Evolutionary conservation across 2,888 invertebrate species (phyloP).

Genomic region (Hydroisotoma schaefferi): DNA sequence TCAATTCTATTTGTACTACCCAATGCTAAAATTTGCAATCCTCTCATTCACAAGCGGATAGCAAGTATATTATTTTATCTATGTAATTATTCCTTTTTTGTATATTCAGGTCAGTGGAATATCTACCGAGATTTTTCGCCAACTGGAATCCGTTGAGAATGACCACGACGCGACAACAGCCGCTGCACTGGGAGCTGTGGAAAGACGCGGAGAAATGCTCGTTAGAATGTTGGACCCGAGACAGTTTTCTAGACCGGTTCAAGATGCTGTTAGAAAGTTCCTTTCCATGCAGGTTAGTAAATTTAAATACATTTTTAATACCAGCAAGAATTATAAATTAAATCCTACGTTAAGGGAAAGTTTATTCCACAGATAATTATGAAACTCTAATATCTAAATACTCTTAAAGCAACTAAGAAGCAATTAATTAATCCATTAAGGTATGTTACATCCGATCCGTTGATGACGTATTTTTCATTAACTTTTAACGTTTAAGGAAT

Average conservation of each 20-base stretch:
- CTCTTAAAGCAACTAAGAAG: too few relatives aligned
- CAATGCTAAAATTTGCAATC: not conserved
- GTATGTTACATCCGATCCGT: too few relatives aligned
- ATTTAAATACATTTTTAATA: too few relatives aligned
- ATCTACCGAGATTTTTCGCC: slow-evolving; percentile 92
- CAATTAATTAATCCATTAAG: too few relatives aligned
- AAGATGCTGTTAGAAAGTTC: slow-evolving; percentile 83
- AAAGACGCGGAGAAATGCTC: slow-evolving; percentile 87
- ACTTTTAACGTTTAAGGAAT: too few relatives aligned
- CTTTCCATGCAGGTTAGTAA: slow-evolving; percentile 68
- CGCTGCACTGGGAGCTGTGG: slow-evolving; percentile 80
- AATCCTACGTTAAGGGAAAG: too few relatives aligned
- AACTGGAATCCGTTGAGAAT: slow-evolving; percentile 94
- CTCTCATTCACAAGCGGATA: not conserved
- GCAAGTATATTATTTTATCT: too few relatives aligned
- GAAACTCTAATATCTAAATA: too few relatives aligned
- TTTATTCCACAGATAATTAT: too few relatives aligned
- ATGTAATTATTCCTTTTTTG: not conserved
- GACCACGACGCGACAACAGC: slow-evolving; percentile 91
- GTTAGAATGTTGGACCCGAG: slow-evolving; percentile 84
- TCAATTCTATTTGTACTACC: too few relatives aligned
- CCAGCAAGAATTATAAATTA: too few relatives aligned
- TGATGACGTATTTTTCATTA: too few relatives aligned
- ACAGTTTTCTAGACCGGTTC: slow-evolving; percentile 79
- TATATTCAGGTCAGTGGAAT: slow-evolving; percentile 80